phyloP scores from a whole-genome alignment of 2,113 vertebrate species.

The Nestor notabilis region DNA sequence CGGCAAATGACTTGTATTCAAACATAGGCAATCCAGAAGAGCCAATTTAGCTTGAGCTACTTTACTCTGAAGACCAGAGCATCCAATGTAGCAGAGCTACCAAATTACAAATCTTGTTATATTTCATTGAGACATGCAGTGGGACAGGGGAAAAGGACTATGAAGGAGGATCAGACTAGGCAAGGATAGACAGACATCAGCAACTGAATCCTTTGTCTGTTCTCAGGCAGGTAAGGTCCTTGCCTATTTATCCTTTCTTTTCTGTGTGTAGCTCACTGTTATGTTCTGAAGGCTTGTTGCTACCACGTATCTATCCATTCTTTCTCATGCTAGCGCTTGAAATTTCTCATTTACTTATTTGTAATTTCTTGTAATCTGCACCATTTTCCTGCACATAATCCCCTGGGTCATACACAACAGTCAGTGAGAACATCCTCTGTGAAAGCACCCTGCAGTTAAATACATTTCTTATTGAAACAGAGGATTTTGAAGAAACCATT shows the following conservation, averaged over 20 bases:
- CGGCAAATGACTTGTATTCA: not conserved
- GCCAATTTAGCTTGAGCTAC: not conserved
- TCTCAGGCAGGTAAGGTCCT: not conserved
- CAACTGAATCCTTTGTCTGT: not conserved
- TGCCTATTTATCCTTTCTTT: not conserved
- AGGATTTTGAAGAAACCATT: not conserved
- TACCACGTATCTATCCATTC: not conserved
- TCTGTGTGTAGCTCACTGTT: not conserved
- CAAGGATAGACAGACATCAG: not conserved
- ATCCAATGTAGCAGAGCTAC: not conserved
- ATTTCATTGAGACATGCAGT: not conserved
- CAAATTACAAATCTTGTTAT: not conserved
- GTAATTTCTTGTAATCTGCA: not conserved
- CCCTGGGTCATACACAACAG: not conserved
- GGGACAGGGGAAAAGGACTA: not conserved
- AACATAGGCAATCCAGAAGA: not conserved
- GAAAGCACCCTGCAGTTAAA: slow-evolving; percentile 20
- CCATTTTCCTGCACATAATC: not conserved
- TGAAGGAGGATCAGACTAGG: not conserved
- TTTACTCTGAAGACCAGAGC: not conserved
- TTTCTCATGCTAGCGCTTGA: not conserved
- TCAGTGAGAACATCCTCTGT: not conserved
- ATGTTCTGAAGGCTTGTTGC: not conserved
- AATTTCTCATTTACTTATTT: not conserved
- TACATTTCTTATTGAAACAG: not conserved